Base-by-base conservation (phyloP, 2,113 vertebrate genomes). In the Smithornis capensis region DNA sequence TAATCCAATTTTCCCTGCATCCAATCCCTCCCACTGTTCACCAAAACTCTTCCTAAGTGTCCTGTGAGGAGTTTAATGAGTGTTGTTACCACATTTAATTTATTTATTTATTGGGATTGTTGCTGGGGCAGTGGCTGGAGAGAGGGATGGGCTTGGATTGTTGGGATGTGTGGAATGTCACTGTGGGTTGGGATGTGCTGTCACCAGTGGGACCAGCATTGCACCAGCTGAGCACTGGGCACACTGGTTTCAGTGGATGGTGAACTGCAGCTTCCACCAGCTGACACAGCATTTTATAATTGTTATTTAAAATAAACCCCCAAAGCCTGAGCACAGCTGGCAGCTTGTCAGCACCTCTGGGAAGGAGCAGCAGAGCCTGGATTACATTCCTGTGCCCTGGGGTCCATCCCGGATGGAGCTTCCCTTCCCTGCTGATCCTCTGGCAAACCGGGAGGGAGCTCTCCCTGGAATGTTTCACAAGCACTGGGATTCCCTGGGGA, bases 201-300 rank as follows among this genome's bases (percentile, higher is more conserved):
- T 57, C 50, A 52, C 45, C 67, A 35, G 56, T 14, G 42, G 44
- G 44, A 18, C 18, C 44, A 45, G 63, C 38, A 1, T 0, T 6
- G 23, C 45, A 45, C 57, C 87, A 68, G 92, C 71, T 27, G 25
- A 55, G 76, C 37, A 0, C 56, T 60, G 92, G 88, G 85, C 45
- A 38, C 55, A 0, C 38, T 8, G 57, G 12, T 44, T 22, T 40
- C n/a, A 25, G 12, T 13, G 28, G 29, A 1, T 5, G 31, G 16
- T 5, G 65, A 45, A 3, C 44, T 23, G 10, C 62, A 28, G 0
- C 7, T 4, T 0, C n/a, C 27, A 24, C 21, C 69, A 31, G 31
- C 64, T 83, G 80, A 22, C 12, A 9, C 17, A 29, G 52, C 11
- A 11, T 45, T 73, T 69, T 42, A 21, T 4, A 14, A 4, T 6